Conservation (phyloP, 30 jellyfish, hydroid and myxozoan genomes). For the Cassiopea andromeda region DNA sequence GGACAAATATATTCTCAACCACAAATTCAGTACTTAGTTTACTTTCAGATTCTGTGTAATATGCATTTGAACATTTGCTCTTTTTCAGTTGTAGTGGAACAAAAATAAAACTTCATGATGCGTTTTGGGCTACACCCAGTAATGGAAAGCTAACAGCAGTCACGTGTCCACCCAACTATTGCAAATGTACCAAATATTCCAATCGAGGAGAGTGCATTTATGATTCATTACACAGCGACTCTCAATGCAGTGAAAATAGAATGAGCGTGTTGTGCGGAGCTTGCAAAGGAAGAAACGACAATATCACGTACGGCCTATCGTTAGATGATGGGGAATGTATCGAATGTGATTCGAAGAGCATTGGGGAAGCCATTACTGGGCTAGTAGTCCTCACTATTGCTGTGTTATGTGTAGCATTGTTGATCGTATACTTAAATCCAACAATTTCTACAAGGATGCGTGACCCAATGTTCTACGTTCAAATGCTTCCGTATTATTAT, state of each 20-base stretch:
- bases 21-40: too few species aligned
- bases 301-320: constrained; percentile 36
- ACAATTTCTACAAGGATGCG: constrained; percentile 64
- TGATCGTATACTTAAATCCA: constrained; percentile 67
- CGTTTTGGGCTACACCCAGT: constrained; percentile 37
- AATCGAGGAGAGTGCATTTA: constrained; percentile 7
- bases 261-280: constrained; percentile 67
- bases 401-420: constrained; percentile 32
- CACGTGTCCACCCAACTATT: constrained; percentile 62
- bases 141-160: neutral
- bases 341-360: neutral
- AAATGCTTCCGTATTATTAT: constrained; percentile 66
- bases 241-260: constrained; percentile 70
- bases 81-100: constrained; percentile 52
- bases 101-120: constrained; percentile 14
- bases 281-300: constrained; percentile 15
- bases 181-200: constrained; percentile 39
- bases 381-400: constrained; percentile 13
- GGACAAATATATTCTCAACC: too few species aligned
- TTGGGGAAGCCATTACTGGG: neutral
- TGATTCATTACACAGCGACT: constrained; percentile 43
- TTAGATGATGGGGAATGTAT: constrained; percentile 32
- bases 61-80: too few species aligned
- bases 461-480: constrained; percentile 68
- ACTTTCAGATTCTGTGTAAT: too few species aligned